phyloP scores from a whole-genome alignment of 2,113 vertebrate species.

The Cavia porcellus region DNA sequence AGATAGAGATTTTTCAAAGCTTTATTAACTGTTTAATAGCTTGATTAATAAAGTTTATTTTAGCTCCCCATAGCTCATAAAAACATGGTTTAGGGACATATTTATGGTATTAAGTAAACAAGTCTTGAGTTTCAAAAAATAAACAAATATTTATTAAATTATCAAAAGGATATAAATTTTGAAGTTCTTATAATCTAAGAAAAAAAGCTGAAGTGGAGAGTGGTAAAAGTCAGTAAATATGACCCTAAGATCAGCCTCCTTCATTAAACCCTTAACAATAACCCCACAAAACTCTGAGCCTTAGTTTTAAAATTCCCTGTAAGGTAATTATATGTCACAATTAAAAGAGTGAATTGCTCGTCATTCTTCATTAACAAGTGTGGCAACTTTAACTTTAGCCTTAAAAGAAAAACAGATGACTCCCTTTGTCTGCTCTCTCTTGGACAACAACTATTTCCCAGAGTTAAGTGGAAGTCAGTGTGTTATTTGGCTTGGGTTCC shows the following conservation, averaged over 20 bases:
- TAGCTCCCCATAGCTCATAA: background rate
- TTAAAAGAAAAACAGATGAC: background rate
- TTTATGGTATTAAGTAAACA: background rate
- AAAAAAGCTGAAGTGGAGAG: background rate
- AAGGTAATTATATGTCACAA: background rate
- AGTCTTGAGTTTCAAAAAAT: background rate
- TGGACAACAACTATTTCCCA: background rate
- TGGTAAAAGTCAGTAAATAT: background rate
- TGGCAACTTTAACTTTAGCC: constrained; percentile 35
- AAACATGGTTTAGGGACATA: background rate
- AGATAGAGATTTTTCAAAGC: background rate
- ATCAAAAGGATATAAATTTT: constrained; percentile 36
- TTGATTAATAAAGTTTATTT: constrained; percentile 45
- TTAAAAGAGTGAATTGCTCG: background rate
- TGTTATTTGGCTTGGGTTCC: background rate
- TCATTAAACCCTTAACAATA: background rate
- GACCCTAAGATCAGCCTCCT: background rate
- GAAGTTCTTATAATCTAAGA: constrained; percentile 34
- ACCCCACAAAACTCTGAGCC: background rate
- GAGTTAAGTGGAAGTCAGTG: background rate
- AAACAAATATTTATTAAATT: background rate
- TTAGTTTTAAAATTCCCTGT: background rate
- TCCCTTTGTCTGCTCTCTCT: constrained; percentile 22
- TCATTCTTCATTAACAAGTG: background rate
- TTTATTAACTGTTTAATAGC: background rate